phyloP scores from a whole-genome alignment of 2,113 vertebrate species.

The Eulacestoma nigropectus region DNA sequence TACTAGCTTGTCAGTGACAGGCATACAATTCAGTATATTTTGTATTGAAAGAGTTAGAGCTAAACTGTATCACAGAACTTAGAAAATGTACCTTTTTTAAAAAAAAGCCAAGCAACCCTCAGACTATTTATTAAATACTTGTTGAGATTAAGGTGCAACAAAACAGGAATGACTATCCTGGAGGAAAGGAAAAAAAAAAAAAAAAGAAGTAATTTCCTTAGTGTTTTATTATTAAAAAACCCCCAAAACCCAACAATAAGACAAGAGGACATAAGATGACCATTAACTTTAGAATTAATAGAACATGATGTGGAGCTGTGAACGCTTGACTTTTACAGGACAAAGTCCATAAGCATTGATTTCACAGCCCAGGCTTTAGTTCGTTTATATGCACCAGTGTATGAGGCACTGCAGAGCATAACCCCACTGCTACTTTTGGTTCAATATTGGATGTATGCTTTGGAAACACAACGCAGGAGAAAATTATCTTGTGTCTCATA shows the following conservation, averaged over 20 bases:
- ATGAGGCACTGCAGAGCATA: not conserved
- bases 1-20: not conserved
- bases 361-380: not conserved
- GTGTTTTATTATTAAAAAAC: not conserved
- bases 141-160: not conserved
- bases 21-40: not conserved
- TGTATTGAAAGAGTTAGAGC: not conserved
- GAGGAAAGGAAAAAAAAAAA: not conserved
- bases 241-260: rapidly evolving
- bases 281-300: not conserved
- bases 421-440: not conserved
- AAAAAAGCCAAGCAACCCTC: not conserved
- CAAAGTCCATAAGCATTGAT: not conserved
- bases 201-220: not conserved
- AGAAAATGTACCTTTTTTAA: not conserved
- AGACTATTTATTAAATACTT: not conserved
- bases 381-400: not conserved
- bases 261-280: not conserved
- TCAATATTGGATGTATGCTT: not conserved
- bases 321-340: not conserved
- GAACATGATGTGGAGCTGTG: not conserved
- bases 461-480: not conserved
- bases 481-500: not conserved
- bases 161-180: not conserved
- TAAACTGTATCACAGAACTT: not conserved